phyloP scores from a whole-genome alignment of 1,140 invertebrate genomes.

The Lutraria rhynchaena region DNA sequence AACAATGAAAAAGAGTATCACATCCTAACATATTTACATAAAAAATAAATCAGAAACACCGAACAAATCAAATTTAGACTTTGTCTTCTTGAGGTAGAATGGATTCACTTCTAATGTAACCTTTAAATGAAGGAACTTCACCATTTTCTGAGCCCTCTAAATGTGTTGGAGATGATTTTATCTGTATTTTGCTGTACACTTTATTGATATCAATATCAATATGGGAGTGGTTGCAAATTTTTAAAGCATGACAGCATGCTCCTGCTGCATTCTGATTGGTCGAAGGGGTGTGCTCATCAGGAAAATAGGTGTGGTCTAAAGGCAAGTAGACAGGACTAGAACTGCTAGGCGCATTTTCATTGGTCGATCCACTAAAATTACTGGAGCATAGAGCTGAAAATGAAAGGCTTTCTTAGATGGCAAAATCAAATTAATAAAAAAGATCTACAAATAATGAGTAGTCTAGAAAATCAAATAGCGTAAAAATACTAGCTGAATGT shows the following conservation, averaged over 20 bases:
- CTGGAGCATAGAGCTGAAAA: slow-evolving; percentile 32
- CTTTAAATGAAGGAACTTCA: slow-evolving; percentile 31
- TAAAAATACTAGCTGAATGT: not conserved
- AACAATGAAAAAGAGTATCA: too few relatives aligned
- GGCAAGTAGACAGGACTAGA: slow-evolving; percentile 33
- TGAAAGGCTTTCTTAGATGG: slow-evolving; percentile 5
- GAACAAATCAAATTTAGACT: too few relatives aligned
- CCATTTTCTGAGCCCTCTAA: not conserved
- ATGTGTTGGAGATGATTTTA: slow-evolving; percentile 20
- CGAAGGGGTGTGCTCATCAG: slow-evolving; percentile 36
- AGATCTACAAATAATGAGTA: too few relatives aligned
- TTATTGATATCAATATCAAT: slow-evolving; percentile 39
- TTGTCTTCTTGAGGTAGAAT: not conserved
- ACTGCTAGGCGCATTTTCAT: slow-evolving; percentile 27
- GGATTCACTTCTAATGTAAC: slow-evolving; percentile 44
- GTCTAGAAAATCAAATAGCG: too few relatives aligned
- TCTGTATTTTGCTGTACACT: slow-evolving; percentile 50
- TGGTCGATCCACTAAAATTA: slow-evolving; percentile 33
- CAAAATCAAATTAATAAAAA: too few relatives aligned
- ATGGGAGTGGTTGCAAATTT: slow-evolving; percentile 6
- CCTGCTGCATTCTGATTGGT: slow-evolving; percentile 53
- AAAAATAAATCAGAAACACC: too few relatives aligned
- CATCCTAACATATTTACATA: too few relatives aligned
- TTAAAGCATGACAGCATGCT: slow-evolving; percentile 43
- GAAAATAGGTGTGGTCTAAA: slow-evolving; percentile 33